Evolutionary conservation across 2,797 vertebrate genomes (phyloP), one percentile per base, ranked within the genome.

Genomic region (Fringilla coelebs): DNA sequence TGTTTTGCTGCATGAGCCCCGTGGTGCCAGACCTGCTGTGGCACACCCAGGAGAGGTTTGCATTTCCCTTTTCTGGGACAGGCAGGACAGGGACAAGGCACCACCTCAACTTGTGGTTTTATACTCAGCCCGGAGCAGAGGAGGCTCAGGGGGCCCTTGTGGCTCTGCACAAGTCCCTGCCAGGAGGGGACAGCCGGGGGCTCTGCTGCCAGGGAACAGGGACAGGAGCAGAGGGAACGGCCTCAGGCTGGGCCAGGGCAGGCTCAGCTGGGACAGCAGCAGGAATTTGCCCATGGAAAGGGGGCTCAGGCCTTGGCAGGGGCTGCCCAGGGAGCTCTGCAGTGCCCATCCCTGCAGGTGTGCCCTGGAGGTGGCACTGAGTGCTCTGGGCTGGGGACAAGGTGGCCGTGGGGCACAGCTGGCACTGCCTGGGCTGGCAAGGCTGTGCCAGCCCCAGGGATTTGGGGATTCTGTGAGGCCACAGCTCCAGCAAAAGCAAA

Each of bases 91-190:
- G n/a, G 83, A 54, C 67, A 63, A 34, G 16, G 16, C 60, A 60
- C 63, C 54, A 31, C 20, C 6, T 16, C 6, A 83, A 29, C 29
- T 21, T 3, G 11, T 1, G 3, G 22, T 46, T 87, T 67, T 19
- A 80, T 9, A 29, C 57, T 0, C 1, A 85, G 36, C 8, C 1
- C 13, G 74, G 57, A 49, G 36, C 0, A 49, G 3, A 87, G 66
- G 74, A 78, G 84, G 74, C 66, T 86, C 74, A 31, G 66, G 74
- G 52, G 73, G 17, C 3, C 48, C 73, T 34, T 10, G n/a, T 68
- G 83, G 73, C 73, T 54, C 83, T 85, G 82, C 72, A 52, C 46
- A 67, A 67, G 9, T 5, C 28, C 71, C 71, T 51, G 61, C 4
- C 45, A 66, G 82, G 79, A 82, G 67, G 79, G 79, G n/a, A 18